phyloP scores from a whole-genome alignment of 2,113 vertebrate genomes.

The Pollachius pollachius region DNA sequence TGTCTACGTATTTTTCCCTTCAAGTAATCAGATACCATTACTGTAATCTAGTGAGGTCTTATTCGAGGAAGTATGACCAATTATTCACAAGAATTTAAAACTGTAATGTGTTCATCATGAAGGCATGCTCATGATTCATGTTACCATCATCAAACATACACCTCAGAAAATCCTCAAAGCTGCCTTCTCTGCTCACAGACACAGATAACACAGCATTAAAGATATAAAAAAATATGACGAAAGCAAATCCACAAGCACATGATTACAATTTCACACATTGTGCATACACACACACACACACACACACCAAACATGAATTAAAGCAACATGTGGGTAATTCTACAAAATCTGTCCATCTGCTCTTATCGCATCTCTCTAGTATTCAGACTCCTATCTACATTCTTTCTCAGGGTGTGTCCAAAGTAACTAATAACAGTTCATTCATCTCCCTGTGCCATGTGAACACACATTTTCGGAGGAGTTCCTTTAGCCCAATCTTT shows the following conservation, averaged over 20 bases:
- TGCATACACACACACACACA: neutral
- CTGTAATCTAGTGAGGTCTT: neutral
- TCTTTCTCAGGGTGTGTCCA: slow-evolving; percentile 56
- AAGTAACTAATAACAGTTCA: slow-evolving; percentile 11
- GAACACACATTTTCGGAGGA: slow-evolving; percentile 18
- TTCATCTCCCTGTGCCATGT: slow-evolving; percentile 1
- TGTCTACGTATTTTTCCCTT: neutral
- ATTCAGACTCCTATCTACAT: slow-evolving; percentile 38
- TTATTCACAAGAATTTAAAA: too few species aligned
- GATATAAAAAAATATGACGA: too few species aligned
- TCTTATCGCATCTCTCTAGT: slow-evolving; percentile 37
- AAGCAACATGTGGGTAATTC: neutral
- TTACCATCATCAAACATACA: too few species aligned
- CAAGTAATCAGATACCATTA: neutral
- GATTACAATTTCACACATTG: neutral
- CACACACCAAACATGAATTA: neutral
- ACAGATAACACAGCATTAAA: too few species aligned
- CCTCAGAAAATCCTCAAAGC: too few species aligned
- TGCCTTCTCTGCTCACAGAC: too few species aligned
- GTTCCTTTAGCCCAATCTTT: neutral
- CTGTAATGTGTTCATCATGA: too few species aligned
- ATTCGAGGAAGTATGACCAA: neutral
- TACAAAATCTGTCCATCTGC: slow-evolving; percentile 28
- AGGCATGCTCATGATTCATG: too few species aligned
- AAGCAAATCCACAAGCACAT: too few species aligned